Evolutionary conservation across 2,888 invertebrate genomes (phyloP), one percentile per base, ranked within the genome.

Genomic region (Morpho helenor): DNA sequence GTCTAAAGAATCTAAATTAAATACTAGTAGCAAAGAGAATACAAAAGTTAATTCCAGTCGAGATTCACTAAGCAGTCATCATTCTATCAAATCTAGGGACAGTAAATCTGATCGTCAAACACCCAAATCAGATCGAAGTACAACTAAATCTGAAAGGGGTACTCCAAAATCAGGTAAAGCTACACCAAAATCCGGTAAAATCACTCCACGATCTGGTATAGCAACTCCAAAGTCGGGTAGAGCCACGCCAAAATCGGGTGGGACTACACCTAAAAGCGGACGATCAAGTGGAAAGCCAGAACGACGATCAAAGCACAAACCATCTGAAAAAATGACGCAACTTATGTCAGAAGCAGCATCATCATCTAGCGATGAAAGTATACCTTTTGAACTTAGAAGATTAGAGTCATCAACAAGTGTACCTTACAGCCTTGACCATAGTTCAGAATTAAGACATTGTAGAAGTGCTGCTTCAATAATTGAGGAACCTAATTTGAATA

Each of bases 371-470:
- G 91, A 92, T 64, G 90, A 93, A 63, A 93, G 91, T 70, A 84
- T 91, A 70, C 91, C 91, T 9, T 87, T 87, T 66, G 87, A 87
- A 68, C 66, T 89, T 7, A 84, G 89, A 68, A 80, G 91, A 65
- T 73, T 92, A 61, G 92, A 92, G 67, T 83, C 93, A 57, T 94
- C 94, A 58, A 84, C 91, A 5, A 94, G 94, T 72, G 93, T 94
- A 41, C 94, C 94, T 3, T 93, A 93, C 62, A 93, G 93, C 59
- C 82, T 94, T 50, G 91, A 88, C 64, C 89, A 89, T 46, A 87
- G 90, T 3, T 83, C 87, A 52, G 91, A 91, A 68, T 77, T 92
- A 66, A 77, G 92, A 58, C 92, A 92, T 70, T 92, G 92, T 63
- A 82, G 91, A 72, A 92, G 92, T 73, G 91, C 92, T 53, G 91